Base-by-base conservation (phyloP, 2,113 vertebrate species). In the Motacilla tschutschensis region DNA sequence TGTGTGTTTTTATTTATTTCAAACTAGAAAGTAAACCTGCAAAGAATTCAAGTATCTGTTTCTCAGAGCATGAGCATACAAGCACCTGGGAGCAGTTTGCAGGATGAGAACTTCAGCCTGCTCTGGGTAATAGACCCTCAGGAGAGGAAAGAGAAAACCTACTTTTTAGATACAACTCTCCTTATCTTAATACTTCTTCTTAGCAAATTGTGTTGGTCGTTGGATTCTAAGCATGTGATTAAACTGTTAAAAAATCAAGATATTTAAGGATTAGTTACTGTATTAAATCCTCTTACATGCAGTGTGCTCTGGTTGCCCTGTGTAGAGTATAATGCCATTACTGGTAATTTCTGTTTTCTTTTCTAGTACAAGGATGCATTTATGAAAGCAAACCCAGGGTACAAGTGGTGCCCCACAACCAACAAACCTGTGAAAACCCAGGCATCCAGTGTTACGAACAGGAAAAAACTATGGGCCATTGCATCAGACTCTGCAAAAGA, bases 311-410 rank as follows among this genome's bases (percentile, higher is more conserved):
- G 0, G 0, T 83, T 79, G 66, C 36, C 59, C 66, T 59, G 36
- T 57, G 47, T 44, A 58, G 40, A 79, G 35, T 58, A 44, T 28
- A 78, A 26, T 78, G 17, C 63, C 44, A 48, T 35, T 21, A 67
- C 65, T 67, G 46, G 55, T 87, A 59, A 85, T 67, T 94, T 16
- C 95, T 83, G 16, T 95, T 89, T 95, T 94, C 54, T 83, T 90
- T 95, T 90, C 71, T 93, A 99, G 99, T 99, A 99, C 95, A 99
- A 99, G 78, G 99, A 99, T 96, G 99, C 99, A 40, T 99, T 99
- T 93, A 99, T 99, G 98, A 99, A 99, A 95, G 99, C 99, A 59
- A 99, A 99, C 79, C 99, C 99, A 38, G 99, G 98, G 80, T 99
- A 99, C 95, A 99, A 99, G 95, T 99, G 99, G 99, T 99, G 99